Base-by-base conservation (phyloP, 2,888 invertebrate species). In the Drosophila atripex region DNA sequence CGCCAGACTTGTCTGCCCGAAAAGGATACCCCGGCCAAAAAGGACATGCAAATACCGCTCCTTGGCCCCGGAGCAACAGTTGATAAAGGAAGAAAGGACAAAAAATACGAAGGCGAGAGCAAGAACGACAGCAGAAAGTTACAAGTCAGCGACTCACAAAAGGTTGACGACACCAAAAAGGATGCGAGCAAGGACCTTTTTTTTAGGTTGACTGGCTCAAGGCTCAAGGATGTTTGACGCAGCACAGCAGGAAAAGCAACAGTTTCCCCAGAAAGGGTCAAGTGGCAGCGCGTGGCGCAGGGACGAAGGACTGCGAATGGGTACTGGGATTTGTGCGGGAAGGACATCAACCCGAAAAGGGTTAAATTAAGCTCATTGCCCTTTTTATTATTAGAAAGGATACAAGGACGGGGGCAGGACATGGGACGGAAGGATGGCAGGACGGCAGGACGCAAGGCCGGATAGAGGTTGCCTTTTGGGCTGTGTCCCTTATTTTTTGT, bases 251-350 rank as follows among this genome's bases (percentile, higher is more conserved):
- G 25, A 54, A 46, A 51, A 54, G 39, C 55, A 59, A 56, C 71
- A 71, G 50, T 71, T 39, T 52, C 7, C 23, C 38, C 28, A 28
- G 38, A 69, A 84, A 84, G 84, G 84, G 84, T 88, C 84, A 88
- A 84, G 88, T 88, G 86, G 80, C 84, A 72, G 72, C 80, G 88
- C 80, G 86, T 79, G 84, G 68, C 80, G 12, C 21, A 66, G 14
- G 25, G 46, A 14, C 46, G 25, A 41, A 47, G 38, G 45, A 32
- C 54, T 23, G 35, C 8, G 57, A 25, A 32, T 39, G 25, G 18
- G 18, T 41, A 41, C 35, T 28, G 54, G 50, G 45, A 65, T 49
- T 57, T 57, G 25, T 61, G 45, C 32, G 39, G 18, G 39, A 49
- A 61, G 52, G 56, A 58, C 52, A 65, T 64, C 39, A 39, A 30